A percentile compares a stretch with the other conserved stretches of the same genome.
phyloP scores from a whole-genome alignment of 2,113 vertebrate species.

The Boulengeromyrus knoepffleri region DNA sequence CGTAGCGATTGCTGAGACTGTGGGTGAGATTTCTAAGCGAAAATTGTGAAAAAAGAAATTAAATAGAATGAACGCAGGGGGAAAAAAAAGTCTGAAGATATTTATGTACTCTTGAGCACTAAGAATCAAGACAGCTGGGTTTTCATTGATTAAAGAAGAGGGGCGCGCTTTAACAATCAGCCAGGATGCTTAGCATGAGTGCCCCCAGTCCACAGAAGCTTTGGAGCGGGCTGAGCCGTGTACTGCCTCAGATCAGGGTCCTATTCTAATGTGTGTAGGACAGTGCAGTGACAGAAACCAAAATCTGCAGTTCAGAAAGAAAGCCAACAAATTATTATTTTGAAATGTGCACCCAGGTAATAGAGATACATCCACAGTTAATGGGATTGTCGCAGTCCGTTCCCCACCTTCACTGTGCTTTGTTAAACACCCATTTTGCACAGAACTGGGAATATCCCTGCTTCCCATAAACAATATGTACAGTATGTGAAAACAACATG shows the following conservation, averaged over 20 bases:
- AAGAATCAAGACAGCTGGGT: slow-evolving; percentile 54
- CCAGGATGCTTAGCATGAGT: slow-evolving; percentile 47
- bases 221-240: slow-evolving; percentile 38
- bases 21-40: slow-evolving; percentile 34
- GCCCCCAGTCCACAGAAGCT: slow-evolving; percentile 29
- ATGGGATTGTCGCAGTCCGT: neutral
- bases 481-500: neutral
- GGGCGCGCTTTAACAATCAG: slow-evolving; percentile 57
- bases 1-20: slow-evolving; percentile 35
- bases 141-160: slow-evolving; percentile 65
- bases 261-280: slow-evolving; percentile 29
- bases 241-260: slow-evolving; percentile 19
- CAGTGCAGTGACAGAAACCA: slow-evolving; percentile 25
- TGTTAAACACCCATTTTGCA: neutral
- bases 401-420: neutral
- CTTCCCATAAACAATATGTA: neutral
- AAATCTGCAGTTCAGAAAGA: slow-evolving; percentile 11
- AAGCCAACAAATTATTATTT: neutral
- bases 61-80: slow-evolving; percentile 10
- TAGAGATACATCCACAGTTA: neutral
- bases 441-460: neutral
- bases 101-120: slow-evolving; percentile 55
- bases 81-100: slow-evolving; percentile 45
- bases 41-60: slow-evolving; percentile 19
- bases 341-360: neutral